phyloP scores from a whole-genome alignment of 1,140 invertebrate species.

The Caenorhabditis latens region DNA sequence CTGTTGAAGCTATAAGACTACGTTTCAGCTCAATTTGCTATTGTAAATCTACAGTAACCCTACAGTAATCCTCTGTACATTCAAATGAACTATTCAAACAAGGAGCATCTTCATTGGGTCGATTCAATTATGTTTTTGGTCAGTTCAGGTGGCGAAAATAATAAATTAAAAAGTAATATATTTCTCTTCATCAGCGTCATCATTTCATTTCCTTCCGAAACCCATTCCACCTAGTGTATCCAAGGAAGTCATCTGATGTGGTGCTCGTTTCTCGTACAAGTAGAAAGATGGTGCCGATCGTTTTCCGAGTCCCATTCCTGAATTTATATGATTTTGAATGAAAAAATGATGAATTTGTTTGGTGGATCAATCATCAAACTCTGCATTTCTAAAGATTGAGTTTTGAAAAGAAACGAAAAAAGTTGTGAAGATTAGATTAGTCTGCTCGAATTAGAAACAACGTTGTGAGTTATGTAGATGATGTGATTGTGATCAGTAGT shows the following conservation, averaged over 20 bases:
- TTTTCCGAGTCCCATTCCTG: constrained; percentile 40
- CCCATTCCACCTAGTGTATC: constrained; percentile 39
- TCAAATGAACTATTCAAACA: neutral
- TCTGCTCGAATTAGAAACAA: too few species aligned
- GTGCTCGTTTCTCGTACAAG: neutral
- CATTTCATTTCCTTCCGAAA: constrained; percentile 2
- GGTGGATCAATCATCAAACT: neutral
- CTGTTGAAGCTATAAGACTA: too few species aligned
- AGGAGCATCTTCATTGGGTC: constrained; percentile 13
- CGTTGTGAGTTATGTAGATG: too few species aligned
- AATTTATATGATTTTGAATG: neutral
- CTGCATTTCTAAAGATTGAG: too few species aligned
- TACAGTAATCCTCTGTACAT: neutral
- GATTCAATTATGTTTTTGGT: neutral
- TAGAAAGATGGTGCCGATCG: neutral
- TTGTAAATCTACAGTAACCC: too few species aligned
- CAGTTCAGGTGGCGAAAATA: too few species aligned
- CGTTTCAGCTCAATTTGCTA: too few species aligned
- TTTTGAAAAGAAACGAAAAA: too few species aligned
- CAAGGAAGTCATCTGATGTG: neutral
- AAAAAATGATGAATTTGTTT: too few species aligned
- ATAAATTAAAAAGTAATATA: neutral
- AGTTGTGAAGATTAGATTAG: too few species aligned
- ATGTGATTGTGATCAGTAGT: too few species aligned
- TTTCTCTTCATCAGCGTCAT: neutral